phyloP scores from a whole-genome alignment of 2,797 vertebrate genomes.

The Salmo trutta region DNA sequence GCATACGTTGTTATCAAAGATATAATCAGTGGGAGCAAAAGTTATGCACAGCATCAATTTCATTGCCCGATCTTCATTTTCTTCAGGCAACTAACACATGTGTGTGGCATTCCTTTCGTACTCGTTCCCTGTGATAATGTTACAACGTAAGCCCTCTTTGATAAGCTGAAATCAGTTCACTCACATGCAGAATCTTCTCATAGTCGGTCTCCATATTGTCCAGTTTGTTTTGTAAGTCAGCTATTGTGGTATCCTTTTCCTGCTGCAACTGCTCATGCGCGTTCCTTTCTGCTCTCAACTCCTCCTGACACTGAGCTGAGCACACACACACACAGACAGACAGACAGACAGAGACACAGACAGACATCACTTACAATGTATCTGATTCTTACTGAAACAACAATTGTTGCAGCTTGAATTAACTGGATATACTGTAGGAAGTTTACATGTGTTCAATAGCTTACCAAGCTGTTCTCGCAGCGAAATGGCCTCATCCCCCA shows the following conservation, averaged over 20 bases:
- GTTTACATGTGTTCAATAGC: conserved; percentile 3
- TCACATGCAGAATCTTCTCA: conserved; percentile 74
- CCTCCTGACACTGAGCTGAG: conserved; percentile 61
- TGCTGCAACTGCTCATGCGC: conserved; percentile 44
- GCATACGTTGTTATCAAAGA: no score
- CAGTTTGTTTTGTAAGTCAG: conserved; percentile 69
- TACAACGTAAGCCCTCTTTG: background rate
- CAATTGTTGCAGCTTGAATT: background rate
- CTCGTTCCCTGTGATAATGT: background rate
- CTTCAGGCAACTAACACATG: background rate
- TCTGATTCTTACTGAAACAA: no score
- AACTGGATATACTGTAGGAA: background rate
- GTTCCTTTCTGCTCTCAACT: conserved; percentile 54
- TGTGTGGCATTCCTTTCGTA: background rate
- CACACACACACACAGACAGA: conserved; percentile 32
- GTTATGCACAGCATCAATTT: no score
- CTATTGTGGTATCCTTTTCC: conserved; percentile 67
- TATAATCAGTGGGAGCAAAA: no score
- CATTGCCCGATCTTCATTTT: no score
- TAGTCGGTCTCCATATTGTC: conserved; percentile 73
- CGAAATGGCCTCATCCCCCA: conserved; percentile 65
- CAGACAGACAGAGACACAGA: background rate
- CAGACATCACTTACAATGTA: background rate
- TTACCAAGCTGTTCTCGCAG: conserved; percentile 71
- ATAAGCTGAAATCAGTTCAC: conserved; percentile 33